These are phyloP conservation scores for Oncorhynchus gorbuscha DNA, from an alignment of 2,113 vertebrate species.

Conservation along the genomic window DNA sequence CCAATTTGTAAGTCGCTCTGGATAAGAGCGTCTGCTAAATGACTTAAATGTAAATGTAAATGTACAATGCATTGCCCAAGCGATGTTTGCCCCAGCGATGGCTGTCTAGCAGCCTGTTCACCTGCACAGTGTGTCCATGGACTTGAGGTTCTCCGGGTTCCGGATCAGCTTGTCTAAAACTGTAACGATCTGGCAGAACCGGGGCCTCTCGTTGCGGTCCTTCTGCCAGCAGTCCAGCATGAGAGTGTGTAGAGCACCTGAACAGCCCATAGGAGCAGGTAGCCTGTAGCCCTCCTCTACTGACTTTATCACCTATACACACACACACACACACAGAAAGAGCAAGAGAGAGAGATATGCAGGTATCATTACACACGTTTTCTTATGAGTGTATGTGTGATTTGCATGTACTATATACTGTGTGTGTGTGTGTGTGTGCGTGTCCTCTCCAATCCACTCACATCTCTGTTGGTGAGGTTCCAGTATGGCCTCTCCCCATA, in stretches of 20 bases:
- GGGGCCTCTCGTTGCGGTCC: slow-evolving; percentile 85
- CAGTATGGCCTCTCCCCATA: slow-evolving; percentile 94
- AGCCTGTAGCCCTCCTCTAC: slow-evolving; percentile 95
- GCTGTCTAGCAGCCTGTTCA: slow-evolving; percentile 46
- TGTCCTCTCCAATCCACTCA: slow-evolving; percentile 60
- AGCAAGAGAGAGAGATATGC: too few species aligned
- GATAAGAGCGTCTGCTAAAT: too few species aligned
- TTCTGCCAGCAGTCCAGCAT: slow-evolving; percentile 98
- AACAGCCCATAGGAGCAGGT: slow-evolving; percentile 93
- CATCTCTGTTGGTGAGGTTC: slow-evolving; percentile 96
- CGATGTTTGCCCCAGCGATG: slow-evolving; percentile 12
- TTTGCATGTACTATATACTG: background rate
- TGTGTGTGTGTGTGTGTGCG: too few species aligned
- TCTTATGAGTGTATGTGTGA: background rate
- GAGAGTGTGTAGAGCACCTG: slow-evolving; percentile 87
- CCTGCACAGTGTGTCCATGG: slow-evolving; percentile 82
- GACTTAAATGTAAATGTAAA: too few species aligned
- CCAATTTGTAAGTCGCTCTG: too few species aligned
- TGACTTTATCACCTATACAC: slow-evolving; percentile 89
- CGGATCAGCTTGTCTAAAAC: slow-evolving; percentile 91
- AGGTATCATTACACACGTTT: background rate
- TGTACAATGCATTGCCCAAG: slow-evolving; percentile 38
- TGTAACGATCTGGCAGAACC: slow-evolving; percentile 87
- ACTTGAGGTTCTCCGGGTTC: slow-evolving; percentile 86
- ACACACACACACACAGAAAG: background rate